phyloP scores from a whole-genome alignment of 2,113 vertebrate genomes.

The Pipra filicauda region DNA sequence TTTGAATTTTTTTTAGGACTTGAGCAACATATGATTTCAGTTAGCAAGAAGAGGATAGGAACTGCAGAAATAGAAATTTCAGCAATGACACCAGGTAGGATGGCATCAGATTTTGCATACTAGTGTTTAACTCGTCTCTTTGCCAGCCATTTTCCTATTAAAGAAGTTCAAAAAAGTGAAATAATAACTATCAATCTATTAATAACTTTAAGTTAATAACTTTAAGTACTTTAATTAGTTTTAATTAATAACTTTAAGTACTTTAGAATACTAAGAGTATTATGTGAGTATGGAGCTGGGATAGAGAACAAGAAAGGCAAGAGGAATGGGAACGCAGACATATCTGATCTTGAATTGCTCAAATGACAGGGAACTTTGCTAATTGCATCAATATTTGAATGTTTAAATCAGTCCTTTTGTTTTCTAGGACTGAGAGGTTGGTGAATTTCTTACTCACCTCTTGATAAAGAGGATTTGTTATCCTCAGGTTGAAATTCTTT shows the following conservation, averaged over 20 bases:
- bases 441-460: background rate
- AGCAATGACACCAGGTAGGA: background rate
- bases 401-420: background rate
- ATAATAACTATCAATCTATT: background rate
- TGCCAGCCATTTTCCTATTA: background rate
- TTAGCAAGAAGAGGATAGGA: background rate
- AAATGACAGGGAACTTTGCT: background rate
- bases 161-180: background rate
- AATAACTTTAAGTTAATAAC: background rate
- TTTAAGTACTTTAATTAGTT: no score
- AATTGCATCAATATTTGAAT: background rate
- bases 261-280: background rate
- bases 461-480: background rate
- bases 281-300: background rate
- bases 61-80: background rate
- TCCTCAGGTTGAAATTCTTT: background rate
- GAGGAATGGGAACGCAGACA: rapidly evolving
- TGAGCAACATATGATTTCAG: background rate
- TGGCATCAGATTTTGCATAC: background rate
- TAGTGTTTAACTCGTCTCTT: background rate
- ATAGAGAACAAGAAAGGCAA: background rate
- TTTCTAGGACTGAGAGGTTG: background rate
- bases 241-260: no score
- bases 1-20: background rate
- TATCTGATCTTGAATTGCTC: background rate